These are phyloP conservation scores for Augochlora pura DNA, from an alignment of 1,140 invertebrate species.

Conservation along the genomic window DNA sequence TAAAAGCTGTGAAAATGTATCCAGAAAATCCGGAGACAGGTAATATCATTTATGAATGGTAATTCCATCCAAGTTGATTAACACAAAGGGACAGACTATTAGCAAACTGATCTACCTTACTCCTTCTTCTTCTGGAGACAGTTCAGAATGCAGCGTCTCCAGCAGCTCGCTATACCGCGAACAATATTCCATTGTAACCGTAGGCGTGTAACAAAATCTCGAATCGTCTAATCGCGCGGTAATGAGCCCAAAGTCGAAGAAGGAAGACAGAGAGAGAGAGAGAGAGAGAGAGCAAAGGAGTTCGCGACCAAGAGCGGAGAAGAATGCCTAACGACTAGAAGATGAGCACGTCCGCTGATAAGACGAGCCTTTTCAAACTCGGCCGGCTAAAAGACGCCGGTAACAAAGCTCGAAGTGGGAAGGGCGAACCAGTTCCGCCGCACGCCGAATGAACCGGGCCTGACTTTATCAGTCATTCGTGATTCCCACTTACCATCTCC, in stretches of 20 bases:
- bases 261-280: conserved; percentile 5
- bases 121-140: not conserved
- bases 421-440: conserved; percentile 15
- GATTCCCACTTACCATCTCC: conserved; percentile 49
- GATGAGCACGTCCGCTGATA: conserved; percentile 64
- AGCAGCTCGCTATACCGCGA: not conserved
- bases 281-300: not conserved
- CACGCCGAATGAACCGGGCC: not conserved
- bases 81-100: too few relatives aligned
- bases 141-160: not conserved
- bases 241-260: not conserved
- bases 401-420: conserved; percentile 44
- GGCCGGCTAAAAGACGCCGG: conserved; percentile 37
- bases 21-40: too few relatives aligned
- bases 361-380: conserved; percentile 57
- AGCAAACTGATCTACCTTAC: too few relatives aligned
- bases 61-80: too few relatives aligned
- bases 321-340: conserved; percentile 68
- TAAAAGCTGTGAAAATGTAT: too few relatives aligned
- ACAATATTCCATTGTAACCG: not conserved
- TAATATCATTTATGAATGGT: too few relatives aligned
- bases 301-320: conserved; percentile 29
- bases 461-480: conserved; percentile 67
- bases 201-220: not conserved
- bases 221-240: not conserved